Base-by-base conservation (phyloP, 2,888 invertebrate species). In the Pherbina coryleti region DNA sequence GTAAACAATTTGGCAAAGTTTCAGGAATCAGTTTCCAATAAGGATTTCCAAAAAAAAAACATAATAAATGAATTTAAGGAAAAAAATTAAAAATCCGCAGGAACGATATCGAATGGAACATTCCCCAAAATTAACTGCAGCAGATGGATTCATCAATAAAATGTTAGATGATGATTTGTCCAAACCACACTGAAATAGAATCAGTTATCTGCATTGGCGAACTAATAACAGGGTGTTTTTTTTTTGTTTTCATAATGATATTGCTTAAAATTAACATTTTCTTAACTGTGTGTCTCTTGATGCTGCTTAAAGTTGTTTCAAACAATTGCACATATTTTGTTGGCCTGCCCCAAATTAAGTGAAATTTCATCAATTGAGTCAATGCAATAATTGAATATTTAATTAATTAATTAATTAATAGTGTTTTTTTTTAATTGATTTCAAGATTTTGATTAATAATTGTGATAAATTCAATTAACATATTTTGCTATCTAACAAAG, bases 401-500 rank as follows among this genome's bases (percentile, higher is more conserved):
- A 66, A 51, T 73, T 60, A 62, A 74, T 75, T 75, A 64, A 66
- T 66, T 8, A n/a, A 31, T 57, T 22, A 57, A 53, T 37, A 67
- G 67, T 49, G 34, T 49, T 37, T 67, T n/a, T 72, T 25, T 57
- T 44, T 60, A 60, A 60, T 72, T 72, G 72, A 72, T 72, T 72
- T 72, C 17, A 72, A 72, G 60, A 60, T 72, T 72, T 72, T 72
- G 72, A 72, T 72, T 72, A 60, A 60, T 81, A 83, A 83, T 84
- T 82, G 78, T 69, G 77, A 78, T 83, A 81, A 84, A 81, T 84
- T 84, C 82, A 82, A 82, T 84, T 84, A 84, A 84, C 84, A 85
- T 85, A 85, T 84, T 84, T 84, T 80, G 84, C 84, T 84, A 85
- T 85, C 86, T 85, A 85, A 82, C 75, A 82, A 81, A 83, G 55